Evolutionary conservation across 2,797 vertebrate species (phyloP).

Genomic region (Microctenopoma steveboyesi): DNA sequence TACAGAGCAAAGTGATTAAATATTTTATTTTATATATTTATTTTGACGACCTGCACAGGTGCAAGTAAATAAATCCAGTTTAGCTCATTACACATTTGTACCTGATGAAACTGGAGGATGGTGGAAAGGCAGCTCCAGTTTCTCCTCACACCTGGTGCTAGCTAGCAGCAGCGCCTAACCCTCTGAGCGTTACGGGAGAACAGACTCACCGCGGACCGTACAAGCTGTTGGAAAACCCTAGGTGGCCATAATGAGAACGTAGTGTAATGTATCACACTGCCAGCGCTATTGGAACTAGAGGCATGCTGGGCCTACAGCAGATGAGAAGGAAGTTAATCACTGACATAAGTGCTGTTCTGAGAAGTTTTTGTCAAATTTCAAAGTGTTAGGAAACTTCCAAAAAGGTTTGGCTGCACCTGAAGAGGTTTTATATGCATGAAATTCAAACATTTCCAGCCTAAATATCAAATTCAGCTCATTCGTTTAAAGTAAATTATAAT

Average conservation of each 20-base stretch:
- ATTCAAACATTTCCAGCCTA: background rate
- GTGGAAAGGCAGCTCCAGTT: slow-evolving; percentile 45
- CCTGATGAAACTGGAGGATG: slow-evolving; percentile 47
- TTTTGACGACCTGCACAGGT: slow-evolving; percentile 36
- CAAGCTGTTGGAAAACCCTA: slow-evolving; percentile 83
- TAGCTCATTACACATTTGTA: slow-evolving; percentile 19
- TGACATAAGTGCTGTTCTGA: slow-evolving; percentile 61
- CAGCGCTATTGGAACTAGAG: slow-evolving; percentile 56
- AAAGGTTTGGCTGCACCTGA: background rate
- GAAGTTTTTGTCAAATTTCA: slow-evolving; percentile 52
- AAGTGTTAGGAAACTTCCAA: slow-evolving; percentile 37
- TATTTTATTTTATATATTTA: background rate
- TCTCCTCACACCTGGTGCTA: slow-evolving; percentile 67
- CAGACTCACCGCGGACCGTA: slow-evolving; percentile 80
- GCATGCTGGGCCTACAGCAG: slow-evolving; percentile 63
- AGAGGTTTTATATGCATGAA: background rate
- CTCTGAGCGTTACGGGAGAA: slow-evolving; percentile 81
- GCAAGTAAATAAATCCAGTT: slow-evolving; percentile 22
- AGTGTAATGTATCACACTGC: slow-evolving; percentile 70
- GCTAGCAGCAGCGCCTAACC: slow-evolving; percentile 80
- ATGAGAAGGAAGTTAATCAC: slow-evolving; percentile 64
- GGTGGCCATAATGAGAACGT: slow-evolving; percentile 65
- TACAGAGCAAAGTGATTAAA: background rate
- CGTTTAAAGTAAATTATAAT: background rate
- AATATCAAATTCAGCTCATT: slow-evolving; percentile 3